Evolutionary conservation across 1,140 invertebrate species (phyloP), one percentile per base, ranked within the genome.

Genomic region (Bombus waltoni): DNA sequence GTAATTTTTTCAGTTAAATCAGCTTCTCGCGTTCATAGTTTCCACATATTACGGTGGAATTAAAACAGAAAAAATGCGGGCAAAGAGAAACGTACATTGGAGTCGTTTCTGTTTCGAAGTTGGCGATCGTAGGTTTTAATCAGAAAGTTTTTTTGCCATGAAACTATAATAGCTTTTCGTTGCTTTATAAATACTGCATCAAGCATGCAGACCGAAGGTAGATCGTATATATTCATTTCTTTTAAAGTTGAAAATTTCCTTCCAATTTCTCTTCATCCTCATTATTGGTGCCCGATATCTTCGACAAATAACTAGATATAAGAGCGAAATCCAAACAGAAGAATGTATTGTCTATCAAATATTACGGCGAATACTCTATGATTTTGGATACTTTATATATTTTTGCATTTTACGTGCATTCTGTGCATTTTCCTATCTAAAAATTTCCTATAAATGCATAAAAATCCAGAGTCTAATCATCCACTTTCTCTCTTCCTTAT

Each of bases 61-160:
- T 76, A 81, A 71, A 71, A 32, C 6, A 15, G 35, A 59, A 71
- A 71, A 32, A 32, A n/a, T 32, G 13, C 22, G 13, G 32, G 32
- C 1, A 32, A 38, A 25, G 53, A 25, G 35, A 38, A 68, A 53
- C 15, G 32, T 53, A 25, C 65, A 70, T 80, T n/a, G 38, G 57
- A 72, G 47, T 72, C 38, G 42, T 81, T 71, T 22, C 38, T 38
- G 79, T n/a, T 53, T 72, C 57, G 25, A 81, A 81, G 40, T 72
- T 81, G 79, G 38, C 35, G 68, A 81, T 81, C 79, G 68, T 81
- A 72, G 66, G 47, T 81, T 81, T 81, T 72, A 80, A 70, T 28
- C 32, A 35, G 79, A 72, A 81, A 81, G 68, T 81, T 81, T 81
- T 38, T 42, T 28, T 22, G 22, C 35, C 9, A 44, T 22, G 28